Conservation (phyloP, 37 sponge, comb jelly and placozoan genomes). For the Diacarnus erythraeanus region DNA sequence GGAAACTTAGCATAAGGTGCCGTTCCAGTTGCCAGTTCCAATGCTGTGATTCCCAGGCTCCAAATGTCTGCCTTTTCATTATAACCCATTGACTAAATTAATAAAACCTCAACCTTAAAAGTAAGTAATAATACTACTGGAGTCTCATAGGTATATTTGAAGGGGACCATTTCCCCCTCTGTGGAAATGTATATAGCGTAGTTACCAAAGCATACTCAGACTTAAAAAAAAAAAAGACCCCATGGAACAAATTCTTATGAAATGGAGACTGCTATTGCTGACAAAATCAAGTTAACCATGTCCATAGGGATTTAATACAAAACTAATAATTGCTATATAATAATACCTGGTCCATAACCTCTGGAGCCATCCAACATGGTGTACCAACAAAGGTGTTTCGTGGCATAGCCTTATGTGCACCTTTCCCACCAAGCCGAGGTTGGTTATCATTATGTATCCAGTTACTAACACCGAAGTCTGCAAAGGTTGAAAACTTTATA, state of each 20-base stretch:
- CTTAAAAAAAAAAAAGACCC: too few relatives aligned
- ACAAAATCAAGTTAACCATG: too few relatives aligned
- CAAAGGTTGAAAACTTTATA: neutral
- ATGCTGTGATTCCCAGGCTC: constrained; percentile 81
- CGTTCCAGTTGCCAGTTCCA: constrained; percentile 93
- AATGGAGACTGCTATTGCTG: too few relatives aligned
- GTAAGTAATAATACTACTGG: too few relatives aligned
- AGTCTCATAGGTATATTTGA: too few relatives aligned
- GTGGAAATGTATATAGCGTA: too few relatives aligned
- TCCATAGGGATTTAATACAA: too few relatives aligned
- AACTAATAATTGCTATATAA: too few relatives aligned
- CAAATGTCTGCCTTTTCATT: constrained; percentile 87
- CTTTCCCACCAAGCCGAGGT: constrained; percentile 8
- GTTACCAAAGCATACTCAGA: too few relatives aligned
- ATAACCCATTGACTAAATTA: constrained; percentile 61
- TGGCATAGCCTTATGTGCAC: constrained; percentile 53
- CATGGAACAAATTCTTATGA: too few relatives aligned
- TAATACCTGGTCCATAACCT: constrained; percentile 89
- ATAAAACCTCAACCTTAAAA: neutral
- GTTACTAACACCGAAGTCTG: constrained; percentile 95
- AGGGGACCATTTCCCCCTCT: too few relatives aligned
- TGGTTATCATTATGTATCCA: constrained; percentile 61
- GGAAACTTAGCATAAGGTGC: constrained; percentile 99
- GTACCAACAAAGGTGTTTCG: constrained; percentile 96
- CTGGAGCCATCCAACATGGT: constrained; percentile 99